Evolutionary conservation across 2,113 vertebrate species (phyloP).

Genomic region (Australoheros scitulus): DNA sequence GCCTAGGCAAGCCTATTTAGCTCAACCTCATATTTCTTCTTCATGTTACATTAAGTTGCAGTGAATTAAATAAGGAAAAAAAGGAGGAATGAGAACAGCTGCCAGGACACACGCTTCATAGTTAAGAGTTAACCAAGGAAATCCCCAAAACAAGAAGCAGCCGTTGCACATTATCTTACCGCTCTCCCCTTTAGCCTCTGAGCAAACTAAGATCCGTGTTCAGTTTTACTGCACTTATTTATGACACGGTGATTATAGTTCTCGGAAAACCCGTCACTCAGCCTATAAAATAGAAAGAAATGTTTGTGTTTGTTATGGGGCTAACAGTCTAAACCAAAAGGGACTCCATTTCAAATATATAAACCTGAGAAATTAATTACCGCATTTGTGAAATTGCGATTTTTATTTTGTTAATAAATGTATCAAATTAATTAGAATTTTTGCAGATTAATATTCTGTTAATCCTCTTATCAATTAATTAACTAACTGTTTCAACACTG

Average conservation of each 20-base stretch:
- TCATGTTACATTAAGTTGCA: constrained; percentile 20
- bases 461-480: neutral
- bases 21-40: constrained; percentile 46
- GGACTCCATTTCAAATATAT: neutral
- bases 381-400: neutral
- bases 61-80: constrained; percentile 20
- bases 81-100: constrained; percentile 25
- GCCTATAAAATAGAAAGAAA: neutral
- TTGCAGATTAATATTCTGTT: neutral
- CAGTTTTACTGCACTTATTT: constrained; percentile 2
- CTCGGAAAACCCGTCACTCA: neutral
- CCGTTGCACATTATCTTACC: neutral
- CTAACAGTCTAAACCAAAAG: neutral
- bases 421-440: neutral
- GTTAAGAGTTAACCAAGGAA: neutral
- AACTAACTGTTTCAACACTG: neutral
- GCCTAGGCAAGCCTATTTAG: constrained; percentile 32
- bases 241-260: neutral
- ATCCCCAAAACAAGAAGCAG: neutral
- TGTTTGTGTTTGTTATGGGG: neutral
- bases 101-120: neutral
- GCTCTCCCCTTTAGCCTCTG: neutral
- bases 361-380: neutral
- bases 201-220: neutral
- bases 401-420: neutral